phyloP scores from a whole-genome alignment of 92 coral and sea anemone genomes.

The Bergia sp. region DNA sequence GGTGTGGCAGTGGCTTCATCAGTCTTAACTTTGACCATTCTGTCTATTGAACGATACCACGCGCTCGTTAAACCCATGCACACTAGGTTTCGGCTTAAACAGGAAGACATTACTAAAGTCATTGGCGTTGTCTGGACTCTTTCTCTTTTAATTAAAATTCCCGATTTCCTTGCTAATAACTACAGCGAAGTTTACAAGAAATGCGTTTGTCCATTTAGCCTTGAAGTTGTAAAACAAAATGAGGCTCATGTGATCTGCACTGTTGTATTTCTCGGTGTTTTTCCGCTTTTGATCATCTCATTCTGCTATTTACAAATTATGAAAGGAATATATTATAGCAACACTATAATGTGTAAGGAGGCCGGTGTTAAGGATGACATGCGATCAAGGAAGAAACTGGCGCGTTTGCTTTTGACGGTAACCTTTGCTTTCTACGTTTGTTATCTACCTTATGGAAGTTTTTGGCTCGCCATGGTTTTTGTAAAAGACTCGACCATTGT shows the following conservation, averaged over 20 bases:
- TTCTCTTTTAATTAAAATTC: slow-evolving; percentile 51
- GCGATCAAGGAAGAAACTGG: slow-evolving; percentile 62
- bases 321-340: slow-evolving; percentile 70
- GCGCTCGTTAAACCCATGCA: slow-evolving; percentile 75
- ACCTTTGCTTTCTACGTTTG: slow-evolving; percentile 66
- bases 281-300: slow-evolving; percentile 60
- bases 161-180: slow-evolving; percentile 57
- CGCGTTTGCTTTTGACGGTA: slow-evolving; percentile 61
- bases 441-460: slow-evolving; percentile 67
- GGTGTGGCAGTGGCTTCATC: slow-evolving; percentile 66
- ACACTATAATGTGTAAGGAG: slow-evolving; percentile 57
- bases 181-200: slow-evolving; percentile 54
- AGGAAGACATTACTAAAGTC: slow-evolving; percentile 57
- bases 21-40: slow-evolving; percentile 59
- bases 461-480: slow-evolving; percentile 26
- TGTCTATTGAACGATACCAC: slow-evolving; percentile 77
- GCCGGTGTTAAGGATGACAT: slow-evolving; percentile 36
- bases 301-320: slow-evolving; percentile 74
- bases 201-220: slow-evolving; percentile 74
- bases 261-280: slow-evolving; percentile 59
- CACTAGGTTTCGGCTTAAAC: slow-evolving; percentile 31
- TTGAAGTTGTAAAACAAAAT: slow-evolving; percentile 52
- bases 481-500: background rate
- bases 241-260: slow-evolving; percentile 69
- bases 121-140: slow-evolving; percentile 55